A percentile compares a stretch with the other conserved stretches of the same genome.
These are phyloP conservation scores for Biston betularia DNA, from an alignment of 2,888 invertebrate genomes.

Conservation along the genomic window DNA sequence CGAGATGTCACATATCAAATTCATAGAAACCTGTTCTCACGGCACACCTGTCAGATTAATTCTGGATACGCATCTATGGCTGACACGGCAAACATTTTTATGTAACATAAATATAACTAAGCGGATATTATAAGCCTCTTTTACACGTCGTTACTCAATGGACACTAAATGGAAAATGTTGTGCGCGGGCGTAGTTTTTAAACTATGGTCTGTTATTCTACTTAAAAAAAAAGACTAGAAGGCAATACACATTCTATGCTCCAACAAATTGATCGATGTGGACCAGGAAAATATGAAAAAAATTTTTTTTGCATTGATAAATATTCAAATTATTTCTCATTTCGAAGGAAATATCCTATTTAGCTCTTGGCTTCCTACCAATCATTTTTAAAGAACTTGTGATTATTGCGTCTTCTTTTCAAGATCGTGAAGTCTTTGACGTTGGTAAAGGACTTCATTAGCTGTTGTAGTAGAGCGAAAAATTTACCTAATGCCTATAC, in stretches of 20 bases:
- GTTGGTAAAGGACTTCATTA: no score
- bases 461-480: no score
- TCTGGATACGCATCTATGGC: slow-evolving; percentile 61
- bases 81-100: slow-evolving; percentile 62
- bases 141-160: slow-evolving; percentile 47
- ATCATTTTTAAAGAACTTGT: not conserved
- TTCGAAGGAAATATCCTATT: not conserved
- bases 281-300: no score
- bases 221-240: not conserved
- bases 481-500: no score
- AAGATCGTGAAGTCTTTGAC: no score
- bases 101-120: slow-evolving; percentile 50
- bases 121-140: slow-evolving; percentile 45
- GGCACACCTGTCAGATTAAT: slow-evolving; percentile 75
- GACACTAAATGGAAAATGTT: slow-evolving; percentile 25
- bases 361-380: not conserved
- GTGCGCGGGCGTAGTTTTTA: slow-evolving; percentile 4
- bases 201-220: not conserved
- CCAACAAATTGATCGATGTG: no score
- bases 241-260: not conserved
- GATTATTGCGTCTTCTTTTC: not conserved
- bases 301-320: not conserved
- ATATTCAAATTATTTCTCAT: not conserved
- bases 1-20: slow-evolving; percentile 75
- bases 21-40: slow-evolving; percentile 67